These are phyloP conservation scores for Chlamydotis undulata DNA, from an alignment of 2,113 vertebrate genomes.

Conservation along the genomic window DNA sequence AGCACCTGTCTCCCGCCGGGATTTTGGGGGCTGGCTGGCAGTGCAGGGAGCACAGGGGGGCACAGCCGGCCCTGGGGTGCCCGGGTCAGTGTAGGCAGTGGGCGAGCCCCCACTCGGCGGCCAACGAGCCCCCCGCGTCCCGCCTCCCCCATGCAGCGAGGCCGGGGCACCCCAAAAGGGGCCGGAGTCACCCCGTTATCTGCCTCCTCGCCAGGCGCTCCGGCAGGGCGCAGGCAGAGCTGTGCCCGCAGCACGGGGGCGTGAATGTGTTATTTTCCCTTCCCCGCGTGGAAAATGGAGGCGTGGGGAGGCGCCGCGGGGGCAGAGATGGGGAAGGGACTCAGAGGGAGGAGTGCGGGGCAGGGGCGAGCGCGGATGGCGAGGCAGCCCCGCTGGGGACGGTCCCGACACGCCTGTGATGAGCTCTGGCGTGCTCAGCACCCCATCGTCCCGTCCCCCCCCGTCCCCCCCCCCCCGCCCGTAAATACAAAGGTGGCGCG, in stretches of 20 bases:
- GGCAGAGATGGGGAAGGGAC: background rate
- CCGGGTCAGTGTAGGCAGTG: background rate
- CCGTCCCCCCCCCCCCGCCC: no score
- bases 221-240: background rate
- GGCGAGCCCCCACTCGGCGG: background rate
- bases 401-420: background rate
- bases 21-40: accelerated
- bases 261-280: background rate
- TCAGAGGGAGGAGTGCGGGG: background rate
- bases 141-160: no score
- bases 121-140: no score
- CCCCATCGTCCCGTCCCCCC: no score
- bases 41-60: background rate
- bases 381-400: background rate
- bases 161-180: background rate
- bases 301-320: background rate
- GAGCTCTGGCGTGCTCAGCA: background rate
- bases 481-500: accelerated
- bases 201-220: background rate
- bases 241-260: background rate
- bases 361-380: background rate
- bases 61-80: background rate
- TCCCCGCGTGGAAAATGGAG: background rate
- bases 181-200: background rate
- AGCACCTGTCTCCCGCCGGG: accelerated